phyloP scores from a whole-genome alignment of 2,113 vertebrate genomes.

The Promerops cafer region DNA sequence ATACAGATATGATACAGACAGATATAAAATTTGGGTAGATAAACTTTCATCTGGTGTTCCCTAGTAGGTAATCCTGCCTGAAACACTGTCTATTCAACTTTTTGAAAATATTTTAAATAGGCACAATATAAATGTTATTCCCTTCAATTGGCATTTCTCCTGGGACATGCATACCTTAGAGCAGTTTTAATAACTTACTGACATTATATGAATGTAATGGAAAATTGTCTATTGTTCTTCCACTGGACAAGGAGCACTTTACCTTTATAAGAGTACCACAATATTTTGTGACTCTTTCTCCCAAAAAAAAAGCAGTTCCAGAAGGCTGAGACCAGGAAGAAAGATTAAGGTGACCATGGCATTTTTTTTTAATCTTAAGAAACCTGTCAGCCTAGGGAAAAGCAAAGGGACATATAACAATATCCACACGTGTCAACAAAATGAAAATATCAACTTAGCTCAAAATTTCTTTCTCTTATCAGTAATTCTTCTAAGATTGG shows the following conservation, averaged over 20 bases:
- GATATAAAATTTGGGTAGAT: neutral
- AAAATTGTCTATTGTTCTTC: slow-evolving; percentile 28
- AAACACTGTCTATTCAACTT: neutral
- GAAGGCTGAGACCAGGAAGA: neutral
- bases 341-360: neutral
- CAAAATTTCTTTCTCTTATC: neutral
- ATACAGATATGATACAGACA: neutral
- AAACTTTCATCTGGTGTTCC: neutral
- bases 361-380: neutral
- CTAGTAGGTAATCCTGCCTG: neutral
- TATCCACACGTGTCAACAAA: neutral
- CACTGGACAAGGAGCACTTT: neutral
- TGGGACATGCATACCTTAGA: slow-evolving; percentile 5
- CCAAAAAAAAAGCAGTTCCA: neutral
- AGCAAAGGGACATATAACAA: neutral
- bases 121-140: slow-evolving; percentile 2
- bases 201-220: neutral
- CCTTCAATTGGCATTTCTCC: slow-evolving; percentile 8
- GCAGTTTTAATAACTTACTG: slow-evolving; percentile 46
- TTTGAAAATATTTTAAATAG: slow-evolving; percentile 25
- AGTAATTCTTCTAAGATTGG: neutral
- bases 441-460: neutral
- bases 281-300: neutral
- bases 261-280: neutral
- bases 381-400: neutral